Evolutionary conservation across 2,797 vertebrate species (phyloP).

Genomic region (Acanthis flammea): DNA sequence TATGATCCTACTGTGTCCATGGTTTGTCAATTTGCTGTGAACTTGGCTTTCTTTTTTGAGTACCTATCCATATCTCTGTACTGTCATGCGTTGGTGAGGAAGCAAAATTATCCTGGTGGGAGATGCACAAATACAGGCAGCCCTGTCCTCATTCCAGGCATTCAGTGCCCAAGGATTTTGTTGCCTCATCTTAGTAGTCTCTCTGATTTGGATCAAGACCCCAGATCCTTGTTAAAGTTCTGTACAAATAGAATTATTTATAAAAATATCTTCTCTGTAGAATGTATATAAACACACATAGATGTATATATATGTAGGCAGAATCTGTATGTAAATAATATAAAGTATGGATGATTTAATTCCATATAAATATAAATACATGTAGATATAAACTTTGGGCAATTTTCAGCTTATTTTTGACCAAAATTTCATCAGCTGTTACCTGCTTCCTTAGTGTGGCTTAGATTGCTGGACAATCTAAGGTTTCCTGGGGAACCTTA

Average conservation of each 20-base stretch:
- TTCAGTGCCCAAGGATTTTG: background rate
- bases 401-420: background rate
- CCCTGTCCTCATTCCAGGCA: background rate
- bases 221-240: background rate
- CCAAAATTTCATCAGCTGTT: background rate
- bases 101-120: background rate
- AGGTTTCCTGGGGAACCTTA: too few species aligned
- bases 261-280: background rate
- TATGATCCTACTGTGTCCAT: background rate
- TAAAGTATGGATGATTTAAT: background rate
- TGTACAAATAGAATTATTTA: background rate
- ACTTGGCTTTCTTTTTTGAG: background rate
- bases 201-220: background rate
- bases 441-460: background rate
- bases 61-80: background rate
- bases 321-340: background rate
- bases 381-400: background rate
- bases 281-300: background rate
- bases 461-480: background rate
- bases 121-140: background rate
- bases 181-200: background rate
- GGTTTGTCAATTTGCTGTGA: background rate
- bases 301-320: background rate
- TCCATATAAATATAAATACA: background rate
- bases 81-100: background rate